Evolutionary conservation across 1,140 invertebrate genomes (phyloP).

Genomic region (Ruditapes philippinarum): DNA sequence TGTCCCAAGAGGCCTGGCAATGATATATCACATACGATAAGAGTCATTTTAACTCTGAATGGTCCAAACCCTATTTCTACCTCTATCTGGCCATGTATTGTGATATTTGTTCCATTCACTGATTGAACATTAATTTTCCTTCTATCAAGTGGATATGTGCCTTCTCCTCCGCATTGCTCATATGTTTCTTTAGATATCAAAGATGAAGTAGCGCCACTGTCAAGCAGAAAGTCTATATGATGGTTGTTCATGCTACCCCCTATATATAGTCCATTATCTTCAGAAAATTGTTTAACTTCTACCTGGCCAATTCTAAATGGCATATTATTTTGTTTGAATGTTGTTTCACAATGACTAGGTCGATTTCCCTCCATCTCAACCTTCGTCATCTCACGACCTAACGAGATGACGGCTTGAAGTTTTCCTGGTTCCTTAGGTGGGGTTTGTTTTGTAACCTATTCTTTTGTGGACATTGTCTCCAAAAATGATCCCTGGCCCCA

Average conservation of each 20-base stretch:
- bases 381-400: neutral
- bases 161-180: neutral
- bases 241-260: neutral
- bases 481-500: no score
- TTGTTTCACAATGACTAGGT: neutral
- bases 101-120: neutral
- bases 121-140: neutral
- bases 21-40: slow-evolving; percentile 13
- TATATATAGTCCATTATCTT: slow-evolving; percentile 6
- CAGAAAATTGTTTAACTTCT: neutral
- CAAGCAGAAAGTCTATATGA: neutral
- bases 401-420: slow-evolving; percentile 18
- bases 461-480: neutral
- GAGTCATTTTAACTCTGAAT: neutral
- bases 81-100: neutral
- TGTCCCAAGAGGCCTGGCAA: neutral
- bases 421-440: neutral
- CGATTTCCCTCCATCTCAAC: neutral
- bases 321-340: no score
- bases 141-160: neutral
- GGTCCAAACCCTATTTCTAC: neutral
- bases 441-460: neutral
- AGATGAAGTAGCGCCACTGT: slow-evolving; percentile 13
- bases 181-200: slow-evolving; percentile 33
- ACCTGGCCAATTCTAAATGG: slow-evolving; percentile 13